Evolutionary conservation across 2,113 vertebrate species (phyloP).

Genomic region (Mus pahari): DNA sequence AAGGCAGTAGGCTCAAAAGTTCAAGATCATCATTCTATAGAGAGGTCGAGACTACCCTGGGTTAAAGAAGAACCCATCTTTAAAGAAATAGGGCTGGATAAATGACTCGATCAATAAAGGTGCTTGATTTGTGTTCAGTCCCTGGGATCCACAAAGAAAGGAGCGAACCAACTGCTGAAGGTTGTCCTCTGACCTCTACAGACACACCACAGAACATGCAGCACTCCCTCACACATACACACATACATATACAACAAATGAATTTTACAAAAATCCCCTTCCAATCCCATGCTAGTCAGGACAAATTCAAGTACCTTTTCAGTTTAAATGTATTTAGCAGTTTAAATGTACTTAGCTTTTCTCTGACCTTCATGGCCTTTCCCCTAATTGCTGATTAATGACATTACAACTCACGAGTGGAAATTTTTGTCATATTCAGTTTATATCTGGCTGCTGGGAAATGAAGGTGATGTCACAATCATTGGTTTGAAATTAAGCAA

Average conservation of each 20-base stretch:
- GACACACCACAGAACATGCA: neutral
- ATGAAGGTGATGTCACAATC: constrained; percentile 74
- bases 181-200: neutral
- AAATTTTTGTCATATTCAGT: constrained; percentile 60
- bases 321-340: constrained; percentile 59
- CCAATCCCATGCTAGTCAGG: constrained; percentile 6
- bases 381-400: constrained; percentile 35
- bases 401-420: constrained; percentile 24
- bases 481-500: constrained; percentile 72
- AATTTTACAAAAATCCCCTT: neutral
- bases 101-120: neutral
- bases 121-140: neutral
- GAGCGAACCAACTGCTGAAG: too few species aligned
- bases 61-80: neutral
- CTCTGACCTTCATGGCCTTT: neutral
- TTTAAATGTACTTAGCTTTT: constrained; percentile 61
- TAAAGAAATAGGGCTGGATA: neutral
- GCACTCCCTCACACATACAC: neutral
- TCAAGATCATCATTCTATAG: neutral
- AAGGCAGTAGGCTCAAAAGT: neutral
- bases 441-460: constrained; percentile 66
- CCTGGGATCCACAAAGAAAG: neutral
- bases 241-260: neutral
- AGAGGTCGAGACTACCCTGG: neutral
- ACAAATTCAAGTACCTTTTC: constrained; percentile 35